Evolutionary conservation across 2,888 invertebrate species (phyloP).

Genomic region (Andrena hattorfiana): DNA sequence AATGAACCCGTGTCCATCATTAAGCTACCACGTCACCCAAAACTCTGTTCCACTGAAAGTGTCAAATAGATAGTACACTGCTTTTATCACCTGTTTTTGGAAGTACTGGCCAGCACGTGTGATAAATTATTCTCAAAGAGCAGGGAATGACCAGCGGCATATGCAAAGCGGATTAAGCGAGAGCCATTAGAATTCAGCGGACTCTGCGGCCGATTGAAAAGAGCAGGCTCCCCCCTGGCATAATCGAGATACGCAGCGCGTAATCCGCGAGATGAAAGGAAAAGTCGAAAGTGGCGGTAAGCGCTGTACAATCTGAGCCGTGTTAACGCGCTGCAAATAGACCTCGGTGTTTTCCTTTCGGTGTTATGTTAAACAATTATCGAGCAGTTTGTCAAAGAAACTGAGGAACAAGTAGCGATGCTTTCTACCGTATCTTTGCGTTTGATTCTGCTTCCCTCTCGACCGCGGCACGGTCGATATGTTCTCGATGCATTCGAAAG

Average conservation of each 20-base stretch:
- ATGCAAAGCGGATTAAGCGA: slow-evolving; percentile 30
- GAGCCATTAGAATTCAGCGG: slow-evolving; percentile 28
- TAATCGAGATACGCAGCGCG: slow-evolving; percentile 8
- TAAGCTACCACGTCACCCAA: no score
- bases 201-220: slow-evolving; percentile 7
- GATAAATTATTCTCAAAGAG: slow-evolving; percentile 15
- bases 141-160: slow-evolving; percentile 13
- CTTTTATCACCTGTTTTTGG: neutral
- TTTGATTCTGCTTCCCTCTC: neutral
- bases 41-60: no score
- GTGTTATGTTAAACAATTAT: neutral
- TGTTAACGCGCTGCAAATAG: neutral
- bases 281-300: neutral
- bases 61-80: no score
- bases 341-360: neutral
- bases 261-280: slow-evolving; percentile 27
- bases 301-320: neutral
- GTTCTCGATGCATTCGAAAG: neutral
- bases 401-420: no score
- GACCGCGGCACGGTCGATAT: neutral
- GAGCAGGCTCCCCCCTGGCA: neutral
- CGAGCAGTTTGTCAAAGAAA: neutral
- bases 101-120: slow-evolving; percentile 5
- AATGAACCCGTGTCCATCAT: no score
- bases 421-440: neutral